Conservation (phyloP, 2,888 invertebrate species). For the Pseudococcus longispinus region DNA sequence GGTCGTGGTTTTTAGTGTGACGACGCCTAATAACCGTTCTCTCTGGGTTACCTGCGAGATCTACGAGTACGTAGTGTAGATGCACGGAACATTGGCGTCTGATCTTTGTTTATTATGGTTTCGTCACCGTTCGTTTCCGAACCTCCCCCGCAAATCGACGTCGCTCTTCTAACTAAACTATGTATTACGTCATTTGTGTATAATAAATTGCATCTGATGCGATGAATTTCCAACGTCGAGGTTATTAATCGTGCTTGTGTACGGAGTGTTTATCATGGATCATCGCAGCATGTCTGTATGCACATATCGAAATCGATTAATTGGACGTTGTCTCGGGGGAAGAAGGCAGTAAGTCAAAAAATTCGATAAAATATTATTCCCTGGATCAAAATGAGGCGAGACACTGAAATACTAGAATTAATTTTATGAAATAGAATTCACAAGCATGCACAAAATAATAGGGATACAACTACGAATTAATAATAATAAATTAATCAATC, state of each 20-base stretch:
- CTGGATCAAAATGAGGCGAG: too few relatives aligned
- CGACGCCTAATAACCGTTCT: neutral
- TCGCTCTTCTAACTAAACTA: neutral
- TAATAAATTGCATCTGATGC: neutral
- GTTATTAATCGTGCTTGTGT: neutral
- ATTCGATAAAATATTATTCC: too few relatives aligned
- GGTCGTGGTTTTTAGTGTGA: neutral
- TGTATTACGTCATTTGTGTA: neutral
- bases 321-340: too few relatives aligned
- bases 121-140: neutral
- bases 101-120: slow-evolving; percentile 12
- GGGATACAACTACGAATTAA: too few relatives aligned
- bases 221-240: neutral
- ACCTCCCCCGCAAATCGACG: slow-evolving; percentile 10
- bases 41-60: neutral
- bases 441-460: too few relatives aligned
- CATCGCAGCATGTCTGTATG: neutral
- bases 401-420: too few relatives aligned
- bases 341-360: too few relatives aligned
- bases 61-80: too few relatives aligned
- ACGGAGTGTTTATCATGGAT: neutral
- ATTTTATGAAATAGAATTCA: too few relatives aligned
- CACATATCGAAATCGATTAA: neutral
- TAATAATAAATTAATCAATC: too few relatives aligned
- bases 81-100: slow-evolving; percentile 18